Base-by-base conservation (phyloP, 2,113 vertebrate species). In the Naja naja region DNA sequence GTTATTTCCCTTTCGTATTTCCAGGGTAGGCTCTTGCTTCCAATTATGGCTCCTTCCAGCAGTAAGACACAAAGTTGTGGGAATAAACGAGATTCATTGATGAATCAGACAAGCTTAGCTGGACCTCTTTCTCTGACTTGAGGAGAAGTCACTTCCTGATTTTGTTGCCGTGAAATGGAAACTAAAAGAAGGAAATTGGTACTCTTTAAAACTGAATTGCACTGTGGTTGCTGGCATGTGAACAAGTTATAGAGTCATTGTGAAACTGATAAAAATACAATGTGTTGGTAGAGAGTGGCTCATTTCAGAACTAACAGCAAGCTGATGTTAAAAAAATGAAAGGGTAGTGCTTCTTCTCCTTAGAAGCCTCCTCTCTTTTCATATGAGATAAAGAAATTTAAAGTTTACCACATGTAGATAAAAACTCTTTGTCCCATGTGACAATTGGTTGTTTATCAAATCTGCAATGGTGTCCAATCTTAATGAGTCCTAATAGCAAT, bases 1-100 rank as follows among this genome's bases (percentile, higher is more conserved):
- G 94, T 93, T 88, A 85, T 97, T 96, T 94, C 86, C 94, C 89
- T 88, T 94, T 96, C 91, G 55, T 90, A 93, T 94, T 95, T 96
- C 95, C 97, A 95, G 96, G 97, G 95, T 95, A 97, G 96, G 93
- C 87, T 97, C 96, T 94, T 97, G 93, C 93, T 97, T 97, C 96
- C 96, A 98, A 96, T 97, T 98, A 97, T 94, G 94, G 94, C 93
- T 93, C 95, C 74, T 43, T 81, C 74, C 74, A 81, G 95, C 94
- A 90, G 93, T 97, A 93, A 49, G 93, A 97, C 96, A 95, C 91
- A 2, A 53, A 96, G 92, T 69, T 96, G 93, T 93, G 96, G 95
- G 97, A 97, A 92, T 94, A 95, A 95, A 95, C 56, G 91, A 96
- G 96, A 22, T 90, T 97, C 94, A 87, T 90, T 93, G 94, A 93